Evolutionary conservation across 2,113 vertebrate species (phyloP).

Genomic region (Numenius arquata): DNA sequence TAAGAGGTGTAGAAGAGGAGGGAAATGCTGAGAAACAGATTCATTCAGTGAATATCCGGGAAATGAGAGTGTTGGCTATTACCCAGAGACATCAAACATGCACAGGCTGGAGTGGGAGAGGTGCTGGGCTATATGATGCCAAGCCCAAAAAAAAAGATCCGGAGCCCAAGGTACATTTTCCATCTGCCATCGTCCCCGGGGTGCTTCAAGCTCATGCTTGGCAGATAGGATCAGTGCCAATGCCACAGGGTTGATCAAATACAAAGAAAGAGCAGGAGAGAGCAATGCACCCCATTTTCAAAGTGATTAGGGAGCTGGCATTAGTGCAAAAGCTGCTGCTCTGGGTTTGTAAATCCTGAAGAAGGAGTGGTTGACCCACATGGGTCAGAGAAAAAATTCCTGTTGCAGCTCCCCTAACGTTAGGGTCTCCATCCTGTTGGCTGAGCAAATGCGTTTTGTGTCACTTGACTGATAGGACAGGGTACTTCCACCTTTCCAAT

Average conservation of each 20-base stretch:
- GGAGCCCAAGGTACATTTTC: not conserved
- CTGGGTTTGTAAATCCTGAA: not conserved
- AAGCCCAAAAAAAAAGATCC: not conserved
- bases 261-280: not conserved
- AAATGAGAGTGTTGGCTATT: not conserved
- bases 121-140: not conserved
- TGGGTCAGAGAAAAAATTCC: not conserved
- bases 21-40: not conserved
- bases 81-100: not conserved
- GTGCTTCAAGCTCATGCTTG: not conserved
- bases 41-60: not conserved
- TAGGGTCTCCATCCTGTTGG: not conserved
- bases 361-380: not conserved
- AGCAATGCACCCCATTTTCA: not conserved
- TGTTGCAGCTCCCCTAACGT: not conserved
- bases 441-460: not conserved
- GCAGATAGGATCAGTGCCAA: not conserved
- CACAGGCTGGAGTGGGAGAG: not conserved
- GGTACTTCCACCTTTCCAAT: not conserved
- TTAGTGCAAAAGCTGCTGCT: not conserved
- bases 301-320: not conserved
- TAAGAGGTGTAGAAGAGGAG: not conserved
- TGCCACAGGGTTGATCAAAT: not conserved
- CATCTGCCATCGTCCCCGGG: not conserved
- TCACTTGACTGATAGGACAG: fast-evolving